Conservation (phyloP, 2,113 vertebrate species). For the Ictalurus furcatus region DNA sequence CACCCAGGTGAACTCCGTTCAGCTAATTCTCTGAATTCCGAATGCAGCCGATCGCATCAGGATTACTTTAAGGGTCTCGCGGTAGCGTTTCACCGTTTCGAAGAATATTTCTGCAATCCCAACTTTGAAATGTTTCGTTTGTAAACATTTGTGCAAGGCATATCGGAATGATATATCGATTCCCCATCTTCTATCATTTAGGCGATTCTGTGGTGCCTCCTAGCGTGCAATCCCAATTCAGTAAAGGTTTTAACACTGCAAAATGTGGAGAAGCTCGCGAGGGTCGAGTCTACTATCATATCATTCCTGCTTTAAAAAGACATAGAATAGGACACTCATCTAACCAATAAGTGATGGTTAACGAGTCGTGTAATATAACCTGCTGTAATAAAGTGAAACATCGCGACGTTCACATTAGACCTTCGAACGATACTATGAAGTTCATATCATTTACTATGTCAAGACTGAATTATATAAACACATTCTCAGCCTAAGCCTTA, state of each 20-base stretch:
- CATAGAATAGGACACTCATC: neutral
- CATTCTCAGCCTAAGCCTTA: neutral
- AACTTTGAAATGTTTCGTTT: neutral
- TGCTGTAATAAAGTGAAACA: neutral
- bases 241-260: neutral
- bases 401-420: neutral
- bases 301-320: neutral
- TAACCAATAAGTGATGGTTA: neutral
- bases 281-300: neutral
- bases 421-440: neutral
- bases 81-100: neutral
- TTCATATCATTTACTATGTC: neutral
- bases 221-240: neutral
- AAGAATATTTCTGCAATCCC: neutral
- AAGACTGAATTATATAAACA: neutral
- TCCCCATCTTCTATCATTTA: neutral
- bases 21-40: neutral
- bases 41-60: neutral
- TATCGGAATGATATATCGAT: neutral
- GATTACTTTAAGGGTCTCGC: neutral
- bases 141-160: neutral
- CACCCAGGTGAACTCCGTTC: neutral
- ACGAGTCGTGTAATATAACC: neutral
- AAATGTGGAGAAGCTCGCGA: neutral
- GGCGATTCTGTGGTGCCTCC: neutral